Percentiles rank a stretch among this genome's conserved stretches.
phyloP scores from a whole-genome alignment of 2,888 invertebrate species.

The Metacarcinus magister region DNA sequence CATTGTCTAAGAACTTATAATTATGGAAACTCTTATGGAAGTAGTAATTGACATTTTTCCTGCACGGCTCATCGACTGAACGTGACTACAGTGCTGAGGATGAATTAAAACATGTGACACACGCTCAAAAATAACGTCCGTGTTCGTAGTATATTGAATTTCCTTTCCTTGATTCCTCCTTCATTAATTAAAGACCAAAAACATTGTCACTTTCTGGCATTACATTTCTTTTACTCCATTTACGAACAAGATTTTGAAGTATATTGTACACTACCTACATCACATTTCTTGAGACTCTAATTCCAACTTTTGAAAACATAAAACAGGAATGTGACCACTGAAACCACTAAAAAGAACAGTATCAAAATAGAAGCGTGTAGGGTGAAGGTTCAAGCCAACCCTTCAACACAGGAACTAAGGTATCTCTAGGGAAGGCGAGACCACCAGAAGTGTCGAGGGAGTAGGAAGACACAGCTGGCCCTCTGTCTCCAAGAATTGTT shows the following conservation, averaged over 20 bases:
- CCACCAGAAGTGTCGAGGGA: no score
- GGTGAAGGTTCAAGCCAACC: no score
- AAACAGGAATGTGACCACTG: no score
- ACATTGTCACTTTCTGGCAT: not conserved
- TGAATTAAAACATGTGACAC: not conserved
- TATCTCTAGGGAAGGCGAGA: no score
- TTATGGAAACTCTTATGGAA: not conserved
- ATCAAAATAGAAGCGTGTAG: not conserved
- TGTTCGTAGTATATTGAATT: not conserved
- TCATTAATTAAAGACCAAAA: not conserved
- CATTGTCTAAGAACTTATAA: not conserved
- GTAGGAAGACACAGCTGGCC: no score
- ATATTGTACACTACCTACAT: not conserved
- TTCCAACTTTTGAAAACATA: not conserved
- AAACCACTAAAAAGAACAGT: no score
- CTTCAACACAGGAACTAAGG: no score
- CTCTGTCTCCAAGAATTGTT: not conserved
- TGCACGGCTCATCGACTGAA: not conserved
- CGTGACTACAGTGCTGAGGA: not conserved
- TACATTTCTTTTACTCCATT: not conserved
- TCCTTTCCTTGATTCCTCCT: not conserved
- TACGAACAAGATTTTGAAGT: not conserved
- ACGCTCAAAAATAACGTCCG: not conserved
- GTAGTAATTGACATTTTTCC: not conserved
- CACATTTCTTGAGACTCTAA: not conserved